A percentile compares a stretch with the other conserved stretches of the same genome.
These are phyloP conservation scores for Sinocyclocheilus maitianheensis DNA, from an alignment of 2,113 vertebrate genomes.

Conservation along the genomic window DNA sequence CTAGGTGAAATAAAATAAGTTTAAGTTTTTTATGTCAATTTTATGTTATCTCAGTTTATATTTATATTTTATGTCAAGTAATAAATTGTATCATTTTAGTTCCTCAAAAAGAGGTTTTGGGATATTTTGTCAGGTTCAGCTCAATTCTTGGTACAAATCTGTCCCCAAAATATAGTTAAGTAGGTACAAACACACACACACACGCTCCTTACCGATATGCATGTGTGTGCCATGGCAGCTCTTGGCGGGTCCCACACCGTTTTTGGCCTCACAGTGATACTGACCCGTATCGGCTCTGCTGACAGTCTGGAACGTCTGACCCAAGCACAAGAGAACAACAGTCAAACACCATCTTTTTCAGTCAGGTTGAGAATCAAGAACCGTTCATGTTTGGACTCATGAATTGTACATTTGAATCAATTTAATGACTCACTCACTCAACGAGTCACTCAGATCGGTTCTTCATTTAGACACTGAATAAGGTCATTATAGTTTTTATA, in stretches of 20 bases:
- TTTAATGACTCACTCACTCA: not conserved
- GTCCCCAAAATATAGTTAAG: too few species aligned
- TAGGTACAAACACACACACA: too few species aligned
- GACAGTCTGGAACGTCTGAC: slow-evolving; percentile 80
- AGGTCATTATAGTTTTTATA: not conserved
- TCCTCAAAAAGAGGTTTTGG: too few species aligned
- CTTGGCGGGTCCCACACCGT: slow-evolving; percentile 75
- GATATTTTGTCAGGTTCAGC: too few species aligned
- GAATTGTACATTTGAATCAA: not conserved
- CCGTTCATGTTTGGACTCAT: not conserved
- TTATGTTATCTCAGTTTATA: too few species aligned
- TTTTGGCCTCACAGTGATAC: slow-evolving; percentile 83
- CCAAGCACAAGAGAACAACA: not conserved
- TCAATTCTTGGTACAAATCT: too few species aligned
- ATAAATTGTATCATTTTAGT: too few species aligned
- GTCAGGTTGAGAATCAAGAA: not conserved
- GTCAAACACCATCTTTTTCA: not conserved
- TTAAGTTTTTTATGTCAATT: too few species aligned
- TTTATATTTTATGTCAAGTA: too few species aligned
- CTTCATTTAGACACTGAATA: not conserved
- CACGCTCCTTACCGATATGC: slow-evolving; percentile 80
- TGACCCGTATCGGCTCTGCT: slow-evolving; percentile 81
- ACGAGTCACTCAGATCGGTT: not conserved
- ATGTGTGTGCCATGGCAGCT: slow-evolving; percentile 78
- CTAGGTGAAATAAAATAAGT: too few species aligned